Conservation (phyloP, 2,888 invertebrate genomes). For the Hyles lineata region DNA sequence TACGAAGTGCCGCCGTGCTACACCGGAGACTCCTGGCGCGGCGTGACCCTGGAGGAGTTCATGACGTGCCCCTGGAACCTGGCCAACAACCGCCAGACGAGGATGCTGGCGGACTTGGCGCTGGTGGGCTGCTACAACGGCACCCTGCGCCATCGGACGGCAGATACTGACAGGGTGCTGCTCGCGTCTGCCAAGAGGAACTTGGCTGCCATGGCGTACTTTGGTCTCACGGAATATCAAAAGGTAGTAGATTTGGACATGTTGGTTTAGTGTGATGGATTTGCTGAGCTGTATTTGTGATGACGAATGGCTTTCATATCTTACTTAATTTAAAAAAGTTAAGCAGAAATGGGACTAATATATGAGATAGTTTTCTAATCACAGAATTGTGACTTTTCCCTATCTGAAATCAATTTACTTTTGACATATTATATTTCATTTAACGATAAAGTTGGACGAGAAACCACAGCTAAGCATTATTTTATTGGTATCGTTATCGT, state of each 20-base stretch:
- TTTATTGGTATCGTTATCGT: slow-evolving; percentile 9
- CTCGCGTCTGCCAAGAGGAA: slow-evolving; percentile 98
- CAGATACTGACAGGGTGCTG: slow-evolving; percentile 93
- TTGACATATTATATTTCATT: slow-evolving; percentile 11
- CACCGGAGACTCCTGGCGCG: slow-evolving; percentile 92
- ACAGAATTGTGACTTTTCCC: neutral
- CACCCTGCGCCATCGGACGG: slow-evolving; percentile 87
- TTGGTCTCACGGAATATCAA: slow-evolving; percentile 98
- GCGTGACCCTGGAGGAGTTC: slow-evolving; percentile 96
- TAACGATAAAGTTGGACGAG: neutral
- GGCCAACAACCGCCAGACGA: slow-evolving; percentile 97
- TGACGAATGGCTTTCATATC: too few species aligned
- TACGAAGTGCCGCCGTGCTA: slow-evolving; percentile 94
- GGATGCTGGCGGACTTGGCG: slow-evolving; percentile 98
- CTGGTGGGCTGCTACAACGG: slow-evolving; percentile 98
- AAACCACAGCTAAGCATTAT: slow-evolving; percentile 3
- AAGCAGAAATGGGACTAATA: too few species aligned
- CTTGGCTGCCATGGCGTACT: slow-evolving; percentile 97
- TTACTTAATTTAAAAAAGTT: too few species aligned
- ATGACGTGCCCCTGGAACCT: slow-evolving; percentile 96
- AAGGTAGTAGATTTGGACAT: slow-evolving; percentile 82
- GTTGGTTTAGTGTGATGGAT: neutral
- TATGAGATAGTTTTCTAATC: neutral
- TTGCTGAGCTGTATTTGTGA: too few species aligned
- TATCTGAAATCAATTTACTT: neutral